These are phyloP conservation scores for Gymnorhina tibicen DNA, from an alignment of 2,113 vertebrate species.

Conservation along the genomic window DNA sequence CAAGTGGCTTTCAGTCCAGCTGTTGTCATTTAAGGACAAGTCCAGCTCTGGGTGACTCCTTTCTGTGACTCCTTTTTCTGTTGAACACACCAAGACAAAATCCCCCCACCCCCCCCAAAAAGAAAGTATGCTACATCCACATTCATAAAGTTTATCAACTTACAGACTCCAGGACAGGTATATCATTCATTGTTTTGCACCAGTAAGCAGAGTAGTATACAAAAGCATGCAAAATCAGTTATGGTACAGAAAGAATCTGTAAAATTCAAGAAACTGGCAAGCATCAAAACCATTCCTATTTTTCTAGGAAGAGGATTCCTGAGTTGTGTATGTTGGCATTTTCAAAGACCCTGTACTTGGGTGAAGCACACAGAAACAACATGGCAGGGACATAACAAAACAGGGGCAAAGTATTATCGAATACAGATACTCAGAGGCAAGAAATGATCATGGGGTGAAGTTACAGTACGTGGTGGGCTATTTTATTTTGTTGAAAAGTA, in stretches of 20 bases:
- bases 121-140: background rate
- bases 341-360: background rate
- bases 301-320: constrained; percentile 12
- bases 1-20: background rate
- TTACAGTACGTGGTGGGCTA: constrained; percentile 46
- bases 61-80: background rate
- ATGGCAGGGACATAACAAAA: background rate
- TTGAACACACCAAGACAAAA: background rate
- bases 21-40: background rate
- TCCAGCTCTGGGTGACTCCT: background rate
- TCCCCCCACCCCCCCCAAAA: background rate
- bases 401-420: background rate
- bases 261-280: background rate
- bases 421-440: constrained; percentile 50
- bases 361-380: background rate
- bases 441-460: constrained; percentile 37
- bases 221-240: background rate
- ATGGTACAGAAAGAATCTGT: background rate
- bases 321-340: constrained; percentile 3
- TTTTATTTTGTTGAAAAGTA: constrained; percentile 58
- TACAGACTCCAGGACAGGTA: background rate
- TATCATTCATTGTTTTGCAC: background rate
- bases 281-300: background rate
- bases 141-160: background rate
- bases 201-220: background rate